These are phyloP conservation scores for Macaria notata DNA, from an alignment of 2,888 invertebrate genomes.

Conservation along the genomic window DNA sequence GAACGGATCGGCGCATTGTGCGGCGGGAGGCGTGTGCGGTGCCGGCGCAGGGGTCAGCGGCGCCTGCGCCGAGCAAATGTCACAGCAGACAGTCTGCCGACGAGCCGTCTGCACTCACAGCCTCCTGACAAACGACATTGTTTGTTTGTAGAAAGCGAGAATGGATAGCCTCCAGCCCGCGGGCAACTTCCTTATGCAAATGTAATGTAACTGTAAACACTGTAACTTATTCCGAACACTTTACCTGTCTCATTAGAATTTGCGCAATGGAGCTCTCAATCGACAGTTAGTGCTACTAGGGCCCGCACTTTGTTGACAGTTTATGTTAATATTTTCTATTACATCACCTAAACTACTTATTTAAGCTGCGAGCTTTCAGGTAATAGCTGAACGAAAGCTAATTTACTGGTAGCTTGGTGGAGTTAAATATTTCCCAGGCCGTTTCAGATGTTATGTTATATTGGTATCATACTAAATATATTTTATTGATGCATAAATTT, in stretches of 20 bases:
- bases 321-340: no score
- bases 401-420: no score
- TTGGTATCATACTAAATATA: no score
- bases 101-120: constrained; percentile 39
- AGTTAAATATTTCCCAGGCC: no score
- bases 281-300: not conserved
- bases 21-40: constrained; percentile 46
- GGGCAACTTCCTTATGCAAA: constrained; percentile 39
- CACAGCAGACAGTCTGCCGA: constrained; percentile 33
- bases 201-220: constrained; percentile 30
- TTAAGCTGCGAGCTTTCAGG: no score
- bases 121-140: constrained; percentile 39
- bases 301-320: not conserved
- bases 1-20: constrained; percentile 64
- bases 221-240: constrained; percentile 21
- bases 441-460: no score
- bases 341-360: no score
- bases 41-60: constrained; percentile 53
- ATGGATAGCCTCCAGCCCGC: constrained; percentile 43
- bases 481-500: no score
- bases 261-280: constrained; percentile 2
- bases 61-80: constrained; percentile 42
- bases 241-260: constrained; percentile 10
- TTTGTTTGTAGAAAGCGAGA: constrained; percentile 56
- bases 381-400: no score